Evolutionary conservation across 2,888 invertebrate genomes (phyloP).

Genomic region (Perizoma affinitatum): DNA sequence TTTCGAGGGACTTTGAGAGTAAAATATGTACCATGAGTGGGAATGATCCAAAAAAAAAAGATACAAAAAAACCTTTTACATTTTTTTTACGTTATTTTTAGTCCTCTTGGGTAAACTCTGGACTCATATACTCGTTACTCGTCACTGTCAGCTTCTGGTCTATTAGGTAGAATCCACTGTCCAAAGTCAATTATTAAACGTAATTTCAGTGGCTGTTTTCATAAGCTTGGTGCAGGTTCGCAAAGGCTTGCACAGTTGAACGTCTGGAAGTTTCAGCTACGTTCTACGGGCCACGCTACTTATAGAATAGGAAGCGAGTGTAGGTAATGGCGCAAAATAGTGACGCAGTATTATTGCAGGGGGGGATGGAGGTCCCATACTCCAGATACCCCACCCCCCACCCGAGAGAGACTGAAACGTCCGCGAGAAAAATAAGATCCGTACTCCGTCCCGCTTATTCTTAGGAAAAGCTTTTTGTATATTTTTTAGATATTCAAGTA

Average conservation of each 20-base stretch:
- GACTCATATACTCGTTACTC: too few relatives aligned
- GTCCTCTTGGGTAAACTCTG: too few relatives aligned
- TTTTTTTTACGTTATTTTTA: too few relatives aligned
- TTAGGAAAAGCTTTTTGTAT: constrained; percentile 79
- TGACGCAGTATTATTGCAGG: constrained; percentile 85
- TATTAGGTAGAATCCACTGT: too few relatives aligned
- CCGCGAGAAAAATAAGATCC: constrained; percentile 84
- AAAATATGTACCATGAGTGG: too few relatives aligned
- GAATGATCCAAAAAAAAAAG: too few relatives aligned
- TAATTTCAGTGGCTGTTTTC: too few relatives aligned
- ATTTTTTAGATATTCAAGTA: constrained; percentile 73
- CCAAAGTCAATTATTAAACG: too few relatives aligned
- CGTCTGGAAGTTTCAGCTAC: constrained; percentile 46
- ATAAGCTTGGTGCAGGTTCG: too few relatives aligned
- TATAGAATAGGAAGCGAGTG: constrained; percentile 84
- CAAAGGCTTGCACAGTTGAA: neutral
- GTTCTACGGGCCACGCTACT: constrained; percentile 72
- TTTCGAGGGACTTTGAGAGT: too few relatives aligned
- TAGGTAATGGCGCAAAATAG: constrained; percentile 85
- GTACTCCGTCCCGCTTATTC: constrained; percentile 83
- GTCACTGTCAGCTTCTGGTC: too few relatives aligned
- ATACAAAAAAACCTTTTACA: too few relatives aligned
- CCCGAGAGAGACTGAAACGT: constrained; percentile 82
- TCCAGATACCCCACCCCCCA: constrained; percentile 52
- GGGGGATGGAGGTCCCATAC: constrained; percentile 66